Conservation (phyloP, 2,113 vertebrate genomes). For the Argyrosomus japonicus region DNA sequence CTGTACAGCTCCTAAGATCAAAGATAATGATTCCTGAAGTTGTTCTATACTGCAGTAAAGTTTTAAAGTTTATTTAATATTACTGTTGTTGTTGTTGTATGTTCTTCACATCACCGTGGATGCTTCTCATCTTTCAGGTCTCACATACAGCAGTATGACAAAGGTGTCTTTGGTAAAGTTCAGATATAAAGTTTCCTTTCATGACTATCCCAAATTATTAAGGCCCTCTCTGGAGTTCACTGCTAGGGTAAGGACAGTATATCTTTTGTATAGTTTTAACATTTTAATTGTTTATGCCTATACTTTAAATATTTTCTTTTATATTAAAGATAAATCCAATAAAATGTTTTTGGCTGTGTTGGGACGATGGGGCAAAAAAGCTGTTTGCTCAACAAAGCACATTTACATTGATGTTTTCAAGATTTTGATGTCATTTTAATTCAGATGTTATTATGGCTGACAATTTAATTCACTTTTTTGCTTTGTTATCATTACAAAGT, state of each 20-base stretch:
- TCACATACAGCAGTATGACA: conserved; percentile 83
- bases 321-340: background rate
- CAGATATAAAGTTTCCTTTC: conserved; percentile 87
- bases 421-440: no score
- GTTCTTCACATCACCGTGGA: background rate
- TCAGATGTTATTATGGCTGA: background rate
- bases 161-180: conserved; percentile 82
- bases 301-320: background rate
- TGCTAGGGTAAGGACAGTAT: conserved; percentile 83
- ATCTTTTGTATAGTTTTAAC: background rate
- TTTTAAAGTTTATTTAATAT: background rate
- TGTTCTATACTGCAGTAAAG: background rate
- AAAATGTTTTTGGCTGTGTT: background rate
- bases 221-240: conserved; percentile 88
- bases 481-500: no score
- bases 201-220: conserved; percentile 82
- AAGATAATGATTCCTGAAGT: background rate
- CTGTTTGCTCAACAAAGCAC: background rate
- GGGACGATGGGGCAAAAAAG: background rate
- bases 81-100: no score
- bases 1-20: no score
- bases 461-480: background rate
- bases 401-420: background rate
- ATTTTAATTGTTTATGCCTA: background rate
- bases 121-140: conserved; percentile 78